A percentile compares a stretch with the other conserved stretches of the same genome.
phyloP scores from a whole-genome alignment of 2,113 vertebrate genomes.

The Phocoena phocoena region DNA sequence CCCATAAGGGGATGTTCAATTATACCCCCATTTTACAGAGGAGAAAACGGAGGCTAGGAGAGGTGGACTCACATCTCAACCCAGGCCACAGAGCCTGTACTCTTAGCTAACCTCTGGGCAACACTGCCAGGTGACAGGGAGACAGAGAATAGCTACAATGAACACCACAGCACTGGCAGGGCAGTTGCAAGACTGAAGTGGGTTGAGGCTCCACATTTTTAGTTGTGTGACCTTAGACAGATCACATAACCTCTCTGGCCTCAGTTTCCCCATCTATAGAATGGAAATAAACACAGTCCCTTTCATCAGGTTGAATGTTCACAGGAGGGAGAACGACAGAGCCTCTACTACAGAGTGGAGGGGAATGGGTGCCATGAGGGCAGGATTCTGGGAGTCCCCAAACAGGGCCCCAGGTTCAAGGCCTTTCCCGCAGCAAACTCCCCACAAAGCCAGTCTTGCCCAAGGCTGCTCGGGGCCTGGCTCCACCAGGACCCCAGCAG shows the following conservation, averaged over 20 bases:
- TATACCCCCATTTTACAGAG: background rate
- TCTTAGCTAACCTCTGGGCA: background rate
- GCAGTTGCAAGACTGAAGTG: accelerated
- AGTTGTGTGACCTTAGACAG: background rate
- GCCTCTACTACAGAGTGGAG: background rate
- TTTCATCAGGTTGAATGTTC: background rate
- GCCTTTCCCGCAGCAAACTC: background rate
- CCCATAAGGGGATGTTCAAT: background rate
- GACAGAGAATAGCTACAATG: accelerated
- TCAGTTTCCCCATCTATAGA: conserved; percentile 1
- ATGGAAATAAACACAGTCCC: background rate
- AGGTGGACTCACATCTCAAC: accelerated
- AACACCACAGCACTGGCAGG: background rate
- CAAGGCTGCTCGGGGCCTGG: background rate
- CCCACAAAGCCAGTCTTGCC: background rate
- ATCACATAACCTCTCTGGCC: background rate
- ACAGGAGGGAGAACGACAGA: background rate
- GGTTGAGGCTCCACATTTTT: background rate
- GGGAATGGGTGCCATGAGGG: background rate
- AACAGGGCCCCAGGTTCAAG: background rate
- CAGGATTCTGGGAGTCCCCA: background rate
- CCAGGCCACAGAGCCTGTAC: background rate
- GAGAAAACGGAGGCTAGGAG: background rate
- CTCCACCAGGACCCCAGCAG: background rate
- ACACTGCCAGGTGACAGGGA: background rate